These are phyloP conservation scores for Syngnathus typhle DNA, from an alignment of 2,113 vertebrate genomes.

Conservation along the genomic window DNA sequence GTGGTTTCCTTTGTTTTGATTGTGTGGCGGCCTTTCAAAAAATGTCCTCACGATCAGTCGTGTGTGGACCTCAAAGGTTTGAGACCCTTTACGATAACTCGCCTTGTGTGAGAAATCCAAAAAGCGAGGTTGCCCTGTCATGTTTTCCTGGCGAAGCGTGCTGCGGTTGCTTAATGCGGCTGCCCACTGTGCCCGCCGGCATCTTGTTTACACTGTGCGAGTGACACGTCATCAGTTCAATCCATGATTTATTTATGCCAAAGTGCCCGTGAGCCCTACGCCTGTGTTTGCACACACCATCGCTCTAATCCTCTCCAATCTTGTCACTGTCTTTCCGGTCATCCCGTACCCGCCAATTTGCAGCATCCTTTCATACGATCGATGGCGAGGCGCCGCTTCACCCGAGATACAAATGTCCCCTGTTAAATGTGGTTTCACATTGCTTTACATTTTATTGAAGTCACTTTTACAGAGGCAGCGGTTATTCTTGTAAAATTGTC, in stretches of 20 bases:
- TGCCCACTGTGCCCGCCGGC: slow-evolving; percentile 31
- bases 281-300: slow-evolving; percentile 45
- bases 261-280: slow-evolving; percentile 57
- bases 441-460: neutral
- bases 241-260: slow-evolving; percentile 52
- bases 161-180: slow-evolving; percentile 26
- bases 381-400: neutral
- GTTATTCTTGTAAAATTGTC: neutral
- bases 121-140: slow-evolving; percentile 2
- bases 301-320: slow-evolving; percentile 45
- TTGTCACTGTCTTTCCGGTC: slow-evolving; percentile 33
- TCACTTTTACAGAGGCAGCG: neutral
- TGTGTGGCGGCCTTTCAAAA: no score
- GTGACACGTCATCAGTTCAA: slow-evolving; percentile 57
- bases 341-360: slow-evolving; percentile 7
- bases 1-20: no score
- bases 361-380: neutral
- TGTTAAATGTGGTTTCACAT: neutral
- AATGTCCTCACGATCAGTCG: no score
- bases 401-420: neutral
- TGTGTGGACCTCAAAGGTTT: no score
- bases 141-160: slow-evolving; percentile 20
- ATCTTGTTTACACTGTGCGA: slow-evolving; percentile 57
- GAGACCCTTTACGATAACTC: slow-evolving; percentile 8
- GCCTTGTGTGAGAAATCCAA: slow-evolving; percentile 39